These are phyloP conservation scores for Netelia inedita DNA, from an alignment of 2,888 invertebrate genomes.

Conservation along the genomic window DNA sequence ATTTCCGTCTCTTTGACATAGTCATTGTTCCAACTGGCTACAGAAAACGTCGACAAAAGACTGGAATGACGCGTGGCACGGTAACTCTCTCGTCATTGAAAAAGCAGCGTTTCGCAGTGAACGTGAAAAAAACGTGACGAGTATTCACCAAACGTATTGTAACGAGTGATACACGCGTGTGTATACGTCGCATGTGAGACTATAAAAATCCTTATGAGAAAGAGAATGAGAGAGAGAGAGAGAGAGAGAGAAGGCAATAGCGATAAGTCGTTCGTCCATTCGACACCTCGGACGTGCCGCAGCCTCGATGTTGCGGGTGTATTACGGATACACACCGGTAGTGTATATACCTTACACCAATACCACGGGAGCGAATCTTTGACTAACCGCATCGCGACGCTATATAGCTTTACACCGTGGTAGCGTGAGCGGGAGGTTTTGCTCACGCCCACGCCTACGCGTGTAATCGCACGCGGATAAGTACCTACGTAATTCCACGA, in stretches of 20 bases:
- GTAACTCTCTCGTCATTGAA: conserved; percentile 51
- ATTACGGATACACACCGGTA: conserved; percentile 37
- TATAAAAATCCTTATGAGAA: conserved; percentile 34
- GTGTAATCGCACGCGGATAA: conserved; percentile 62
- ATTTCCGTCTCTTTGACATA: no score
- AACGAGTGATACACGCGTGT: conserved; percentile 26
- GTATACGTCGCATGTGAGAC: background rate
- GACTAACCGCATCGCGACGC: conserved; percentile 47
- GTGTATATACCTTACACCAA: conserved; percentile 19
- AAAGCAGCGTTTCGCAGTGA: conserved; percentile 13
- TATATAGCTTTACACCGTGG: conserved; percentile 9
- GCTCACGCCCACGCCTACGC: conserved; percentile 56
- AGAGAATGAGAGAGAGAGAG: background rate
- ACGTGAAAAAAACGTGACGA: conserved; percentile 56
- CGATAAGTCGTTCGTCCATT: conserved; percentile 63
- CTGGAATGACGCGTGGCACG: conserved; percentile 51
- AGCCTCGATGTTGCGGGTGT: conserved; percentile 50
- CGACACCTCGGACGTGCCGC: conserved; percentile 69
- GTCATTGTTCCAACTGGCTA: no score
- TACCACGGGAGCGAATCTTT: conserved; percentile 40
- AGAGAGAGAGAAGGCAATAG: conserved; percentile 41
- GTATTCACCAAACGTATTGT: conserved; percentile 34
- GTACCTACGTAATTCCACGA: conserved; percentile 61
- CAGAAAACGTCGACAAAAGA: conserved; percentile 18
- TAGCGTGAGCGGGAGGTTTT: conserved; percentile 21